A percentile compares a stretch with the other conserved stretches of the same genome.
Conservation (phyloP, 2,797 vertebrate species). For the Setipinna tenuifilis region DNA sequence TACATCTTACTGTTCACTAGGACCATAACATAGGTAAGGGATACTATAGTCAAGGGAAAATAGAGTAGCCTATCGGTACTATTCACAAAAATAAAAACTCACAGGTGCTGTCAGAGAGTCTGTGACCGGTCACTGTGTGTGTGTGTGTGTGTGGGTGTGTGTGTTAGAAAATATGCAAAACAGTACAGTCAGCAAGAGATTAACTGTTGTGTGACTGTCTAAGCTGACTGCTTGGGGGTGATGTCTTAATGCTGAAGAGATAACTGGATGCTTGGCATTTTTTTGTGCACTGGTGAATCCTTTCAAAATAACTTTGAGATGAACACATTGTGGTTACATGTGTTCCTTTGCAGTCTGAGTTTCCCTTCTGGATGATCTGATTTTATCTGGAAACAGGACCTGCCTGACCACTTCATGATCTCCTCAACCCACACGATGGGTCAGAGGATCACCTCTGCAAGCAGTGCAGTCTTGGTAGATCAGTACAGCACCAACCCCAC, state of each 20-base stretch:
- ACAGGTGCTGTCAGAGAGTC: too few species aligned
- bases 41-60: too few species aligned
- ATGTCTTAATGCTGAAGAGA: neutral
- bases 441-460: constrained; percentile 88
- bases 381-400: constrained; percentile 67
- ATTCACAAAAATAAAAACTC: too few species aligned
- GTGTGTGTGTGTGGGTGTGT: neutral
- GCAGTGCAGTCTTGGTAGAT: constrained; percentile 87
- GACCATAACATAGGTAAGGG: too few species aligned
- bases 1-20: too few species aligned
- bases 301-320: neutral
- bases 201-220: neutral
- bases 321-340: neutral
- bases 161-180: too few species aligned
- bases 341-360: neutral
- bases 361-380: neutral
- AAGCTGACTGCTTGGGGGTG: neutral
- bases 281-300: neutral
- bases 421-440: constrained; percentile 84
- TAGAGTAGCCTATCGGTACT: too few species aligned
- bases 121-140: too few species aligned
- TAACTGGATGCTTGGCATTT: neutral
- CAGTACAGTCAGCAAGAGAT: too few species aligned
- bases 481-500: constrained; percentile 91
- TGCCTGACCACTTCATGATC: constrained; percentile 76